Base-by-base conservation (phyloP, 2,113 vertebrate species). In the Megatriorchis doriae region DNA sequence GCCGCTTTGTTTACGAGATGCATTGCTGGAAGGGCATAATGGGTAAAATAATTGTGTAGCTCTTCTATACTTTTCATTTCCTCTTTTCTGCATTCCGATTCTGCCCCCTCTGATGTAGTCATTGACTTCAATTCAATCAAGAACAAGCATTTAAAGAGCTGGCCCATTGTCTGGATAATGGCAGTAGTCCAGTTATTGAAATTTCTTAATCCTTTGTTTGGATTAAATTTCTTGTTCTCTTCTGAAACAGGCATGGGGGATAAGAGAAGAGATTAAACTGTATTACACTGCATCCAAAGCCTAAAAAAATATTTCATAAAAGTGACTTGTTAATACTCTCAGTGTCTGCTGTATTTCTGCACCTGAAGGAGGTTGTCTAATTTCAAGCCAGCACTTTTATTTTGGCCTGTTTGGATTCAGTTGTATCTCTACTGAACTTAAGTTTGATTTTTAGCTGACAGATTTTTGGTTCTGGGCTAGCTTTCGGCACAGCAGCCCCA, bases 181-280 rank as follows among this genome's bases (percentile, higher is more conserved):
- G 88, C 86, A 96, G 16, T 77, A 81, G 91, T 85, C 94, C 92
- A 89, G 79, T 91, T 88, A 95, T n/a, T 93, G 93, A 96, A 95
- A 95, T 96, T 53, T 93, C 83, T 87, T 97, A 97, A 97, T 93
- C 89, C 87, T 92, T 94, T 97, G 86, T 96, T 94, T 94, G 87
- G 87, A 96, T 95, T 95, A 95, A 90, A 92, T 94, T 94, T 79
- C 94, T 93, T 93, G 92, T 90, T 97, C 91, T 95, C 36, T 83
- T 90, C 86, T 89, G 84, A 96, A 96, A 90, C 32, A 86, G 86
- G 81, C 91, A 93, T 23, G 36, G 15, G 77, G 78, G 21, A 93
- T 85, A 82, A 93, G 88, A 93, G 66, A 95, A 75, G 52, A 91
- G 89, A 94, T 95, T 86, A 87, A 94, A 91, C 67, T 74, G 15